A percentile compares a stretch with the other conserved stretches of the same genome.
Evolutionary conservation across 1,140 invertebrate species (phyloP).

Genomic region (Lepidurus apus): DNA sequence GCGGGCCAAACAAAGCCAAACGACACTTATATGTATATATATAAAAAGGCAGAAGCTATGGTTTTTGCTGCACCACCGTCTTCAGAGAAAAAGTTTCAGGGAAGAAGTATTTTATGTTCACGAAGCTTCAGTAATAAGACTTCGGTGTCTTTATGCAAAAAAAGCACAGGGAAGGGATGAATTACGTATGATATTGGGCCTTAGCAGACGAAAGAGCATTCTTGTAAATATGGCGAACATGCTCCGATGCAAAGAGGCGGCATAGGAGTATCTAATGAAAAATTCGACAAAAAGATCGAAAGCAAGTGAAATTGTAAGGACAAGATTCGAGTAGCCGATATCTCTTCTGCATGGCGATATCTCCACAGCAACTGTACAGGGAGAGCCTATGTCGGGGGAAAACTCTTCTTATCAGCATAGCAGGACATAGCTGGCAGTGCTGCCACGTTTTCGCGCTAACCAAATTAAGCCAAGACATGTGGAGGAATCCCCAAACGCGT

Average conservation of each 20-base stretch:
- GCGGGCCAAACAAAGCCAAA: not conserved
- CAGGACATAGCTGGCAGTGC: not conserved
- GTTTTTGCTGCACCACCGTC: no score
- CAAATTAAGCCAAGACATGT: not conserved
- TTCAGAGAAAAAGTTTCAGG: not conserved
- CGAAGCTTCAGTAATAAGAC: not conserved
- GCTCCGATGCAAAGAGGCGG: not conserved
- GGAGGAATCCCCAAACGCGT: conserved; percentile 17
- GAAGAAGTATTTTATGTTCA: not conserved
- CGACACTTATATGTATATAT: not conserved
- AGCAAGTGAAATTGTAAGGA: not conserved
- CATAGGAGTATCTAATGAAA: no score
- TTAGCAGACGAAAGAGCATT: not conserved
- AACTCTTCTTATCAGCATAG: not conserved
- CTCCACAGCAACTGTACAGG: not conserved
- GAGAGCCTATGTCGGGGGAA: not conserved
- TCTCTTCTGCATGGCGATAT: not conserved
- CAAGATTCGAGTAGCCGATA: not conserved
- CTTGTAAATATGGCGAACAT: not conserved
- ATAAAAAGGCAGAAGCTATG: no score
- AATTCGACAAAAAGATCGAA: not conserved
- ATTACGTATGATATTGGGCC: not conserved
- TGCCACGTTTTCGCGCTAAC: conserved; percentile 14
- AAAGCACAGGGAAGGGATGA: not conserved
- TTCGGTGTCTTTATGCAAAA: not conserved